Conservation (phyloP, 2,113 vertebrate species). For the Sarotherodon lohbergeri region DNA sequence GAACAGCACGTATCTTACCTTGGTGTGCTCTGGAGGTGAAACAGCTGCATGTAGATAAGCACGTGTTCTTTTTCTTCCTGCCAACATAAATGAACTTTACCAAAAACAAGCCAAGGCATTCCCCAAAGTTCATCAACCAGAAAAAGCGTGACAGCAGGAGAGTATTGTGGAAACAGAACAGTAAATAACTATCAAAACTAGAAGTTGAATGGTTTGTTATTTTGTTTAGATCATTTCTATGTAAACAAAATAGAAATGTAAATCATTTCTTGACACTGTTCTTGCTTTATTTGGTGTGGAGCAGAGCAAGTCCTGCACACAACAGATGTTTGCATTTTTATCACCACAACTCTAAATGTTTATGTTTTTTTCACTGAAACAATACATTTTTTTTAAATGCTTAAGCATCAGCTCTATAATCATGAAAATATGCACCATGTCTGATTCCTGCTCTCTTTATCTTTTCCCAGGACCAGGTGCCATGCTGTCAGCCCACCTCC, state of each 20-base stretch:
- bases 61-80: background rate
- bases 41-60: conserved; percentile 1
- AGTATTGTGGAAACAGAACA: background rate
- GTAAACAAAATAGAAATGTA: background rate
- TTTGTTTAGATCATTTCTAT: background rate
- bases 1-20: background rate
- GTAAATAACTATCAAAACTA: background rate
- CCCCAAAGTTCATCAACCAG: background rate
- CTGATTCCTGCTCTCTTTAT: background rate
- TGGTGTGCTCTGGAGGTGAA: background rate
- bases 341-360: background rate
- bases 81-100: background rate
- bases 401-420: background rate
- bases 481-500: conserved; percentile 53
- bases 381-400: background rate
- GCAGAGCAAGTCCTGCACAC: background rate
- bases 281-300: background rate
- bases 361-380: background rate
- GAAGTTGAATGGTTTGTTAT: background rate
- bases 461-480: conserved; percentile 4
- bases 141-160: background rate
- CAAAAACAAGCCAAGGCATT: background rate
- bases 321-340: background rate
- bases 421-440: background rate
- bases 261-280: background rate